Base-by-base conservation (phyloP, 2,113 vertebrate species). In the Actenoides hombroni region DNA sequence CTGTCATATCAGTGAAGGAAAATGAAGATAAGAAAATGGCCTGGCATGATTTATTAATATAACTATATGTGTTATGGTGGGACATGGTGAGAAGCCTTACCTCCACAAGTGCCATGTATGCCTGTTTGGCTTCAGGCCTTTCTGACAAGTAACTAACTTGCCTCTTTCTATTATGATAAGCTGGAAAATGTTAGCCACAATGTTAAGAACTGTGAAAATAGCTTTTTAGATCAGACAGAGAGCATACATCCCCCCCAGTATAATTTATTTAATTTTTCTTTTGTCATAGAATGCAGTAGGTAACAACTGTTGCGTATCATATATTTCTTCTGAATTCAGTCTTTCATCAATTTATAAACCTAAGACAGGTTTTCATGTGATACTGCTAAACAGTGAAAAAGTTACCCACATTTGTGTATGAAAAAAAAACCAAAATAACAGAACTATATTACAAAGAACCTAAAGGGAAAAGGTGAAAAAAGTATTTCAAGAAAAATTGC, bases 401-500 rank as follows among this genome's bases (percentile, higher is more conserved):
- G 46, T 68, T 48, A 76, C 54, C 40, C 76, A 60, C 61, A 88
- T 86, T 88, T 86, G 29, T 75, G 20, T 74, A 81, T 19, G 33
- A 77, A 87, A 90, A 85, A 85, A 88, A 78, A 51, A 5, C 19
- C 13, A 24, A 92, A 74, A 60, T 63, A 75, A 81, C 35, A 88
- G 69, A 96, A 91, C 42, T 70, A 54, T 42, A 83, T 88, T 74
- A 77, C 25, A 95, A 96, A 92, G 26, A 16, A 79, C 48, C 49
- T 71, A 70, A 87, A 89, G 56, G n/a, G 40, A 89, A 92, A 94
- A 80, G 75, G 63, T 74, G 90, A 76, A 86, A 94, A 76, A 92
- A 74, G 37, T n/a, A 83, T 76, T 94, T 94, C 71, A 86, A 95
- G 94, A 95, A 64, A 92, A 92, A 97, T 77, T 56, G 60, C 56